phyloP scores from a whole-genome alignment of 2,113 vertebrate species.

The Nematolebias whitei region DNA sequence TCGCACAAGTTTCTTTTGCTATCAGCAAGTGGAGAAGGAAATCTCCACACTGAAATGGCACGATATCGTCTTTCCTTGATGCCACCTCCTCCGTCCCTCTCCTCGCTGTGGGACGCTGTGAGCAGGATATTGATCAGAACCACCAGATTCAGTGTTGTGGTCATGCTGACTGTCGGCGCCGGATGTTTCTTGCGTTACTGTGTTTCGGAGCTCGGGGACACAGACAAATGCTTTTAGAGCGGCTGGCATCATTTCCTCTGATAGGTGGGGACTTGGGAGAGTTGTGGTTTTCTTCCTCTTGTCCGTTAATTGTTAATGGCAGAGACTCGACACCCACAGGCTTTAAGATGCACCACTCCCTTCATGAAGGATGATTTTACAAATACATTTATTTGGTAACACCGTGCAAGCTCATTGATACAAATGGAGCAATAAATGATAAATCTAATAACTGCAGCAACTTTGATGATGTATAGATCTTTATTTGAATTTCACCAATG shows the following conservation, averaged over 20 bases:
- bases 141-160: constrained; percentile 43
- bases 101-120: constrained; percentile 31
- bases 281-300: constrained; percentile 2
- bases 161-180: constrained; percentile 42
- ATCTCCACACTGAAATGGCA: constrained; percentile 36
- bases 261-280: constrained; percentile 43
- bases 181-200: constrained; percentile 59
- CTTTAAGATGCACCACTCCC: not conserved
- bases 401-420: too few relatives aligned
- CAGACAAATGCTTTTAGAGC: constrained; percentile 44
- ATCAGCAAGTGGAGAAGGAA: too few relatives aligned
- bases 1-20: constrained; percentile 6
- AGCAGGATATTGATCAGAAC: constrained; percentile 51
- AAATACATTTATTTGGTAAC: too few relatives aligned
- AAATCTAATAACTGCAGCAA: too few relatives aligned
- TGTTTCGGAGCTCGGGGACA: constrained; percentile 35
- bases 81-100: constrained; percentile 10
- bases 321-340: not conserved
- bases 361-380: too few relatives aligned
- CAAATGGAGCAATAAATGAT: too few relatives aligned
- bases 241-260: constrained; percentile 48
- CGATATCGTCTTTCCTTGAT: constrained; percentile 11
- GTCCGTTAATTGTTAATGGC: not conserved
- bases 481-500: too few relatives aligned
- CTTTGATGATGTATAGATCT: too few relatives aligned